Conservation (phyloP, 2,797 vertebrate species). For the Chrysocyon brachyurus region DNA sequence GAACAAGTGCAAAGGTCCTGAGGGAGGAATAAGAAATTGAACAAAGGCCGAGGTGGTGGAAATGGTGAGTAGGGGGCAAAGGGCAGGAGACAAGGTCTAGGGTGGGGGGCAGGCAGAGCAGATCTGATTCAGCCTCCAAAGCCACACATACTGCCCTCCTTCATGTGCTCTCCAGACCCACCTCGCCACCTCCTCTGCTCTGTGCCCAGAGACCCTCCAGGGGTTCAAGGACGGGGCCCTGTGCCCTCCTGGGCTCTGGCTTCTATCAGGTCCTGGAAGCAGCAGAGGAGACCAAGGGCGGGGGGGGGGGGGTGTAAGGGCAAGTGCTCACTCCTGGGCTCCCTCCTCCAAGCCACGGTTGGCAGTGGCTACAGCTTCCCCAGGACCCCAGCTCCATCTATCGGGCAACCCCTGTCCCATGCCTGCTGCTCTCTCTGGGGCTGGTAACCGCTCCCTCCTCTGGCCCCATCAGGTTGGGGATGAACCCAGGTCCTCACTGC, state of each 20-base stretch:
- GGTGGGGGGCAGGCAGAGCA: background rate
- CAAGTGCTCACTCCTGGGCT: rapidly evolving
- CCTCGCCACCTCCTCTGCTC: background rate
- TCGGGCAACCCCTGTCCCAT: background rate
- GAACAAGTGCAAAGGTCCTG: background rate
- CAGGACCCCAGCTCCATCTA: rapidly evolving
- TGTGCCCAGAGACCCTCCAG: background rate
- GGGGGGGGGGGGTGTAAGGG: rapidly evolving
- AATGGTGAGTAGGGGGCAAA: background rate
- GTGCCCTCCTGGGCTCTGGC: background rate
- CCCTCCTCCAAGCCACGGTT: rapidly evolving
- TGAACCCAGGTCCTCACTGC: background rate
- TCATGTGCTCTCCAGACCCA: background rate
- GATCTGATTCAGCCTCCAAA: rapidly evolving
- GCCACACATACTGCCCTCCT: background rate
- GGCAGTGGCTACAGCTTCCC: background rate
- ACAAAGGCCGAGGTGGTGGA: background rate
- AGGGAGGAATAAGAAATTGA: background rate
- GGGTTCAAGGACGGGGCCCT: background rate
- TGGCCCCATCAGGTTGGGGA: background rate
- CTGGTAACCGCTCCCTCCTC: background rate
- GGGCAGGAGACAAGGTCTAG: background rate
- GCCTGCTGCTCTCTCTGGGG: too few species aligned
- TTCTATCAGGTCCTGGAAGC: background rate
- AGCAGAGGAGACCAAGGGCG: rapidly evolving